Percentiles rank a stretch among this genome's conserved stretches.
Conservation (phyloP, 2,113 vertebrate genomes). For the Suricata suricatta region DNA sequence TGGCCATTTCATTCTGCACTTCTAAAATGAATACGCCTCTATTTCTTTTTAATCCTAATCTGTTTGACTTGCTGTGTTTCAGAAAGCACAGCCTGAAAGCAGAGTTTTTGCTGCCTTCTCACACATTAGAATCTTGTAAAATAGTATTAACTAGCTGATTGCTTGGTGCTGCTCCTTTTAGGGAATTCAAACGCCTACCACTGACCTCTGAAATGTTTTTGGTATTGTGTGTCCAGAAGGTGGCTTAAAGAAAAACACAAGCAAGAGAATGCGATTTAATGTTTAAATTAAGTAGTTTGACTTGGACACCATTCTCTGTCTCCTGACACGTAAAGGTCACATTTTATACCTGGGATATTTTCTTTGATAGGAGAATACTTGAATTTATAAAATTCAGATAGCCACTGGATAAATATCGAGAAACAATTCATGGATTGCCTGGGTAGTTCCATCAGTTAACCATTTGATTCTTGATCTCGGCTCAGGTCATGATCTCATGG, state of each 20-base stretch:
- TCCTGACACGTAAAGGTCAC: constrained; percentile 36
- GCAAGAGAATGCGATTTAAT: constrained; percentile 10
- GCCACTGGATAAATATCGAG: constrained; percentile 33
- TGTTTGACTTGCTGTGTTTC: not conserved
- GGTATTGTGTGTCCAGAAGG: not conserved
- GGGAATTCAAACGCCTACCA: not conserved
- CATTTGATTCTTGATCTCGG: too few relatives aligned
- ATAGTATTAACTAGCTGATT: not conserved
- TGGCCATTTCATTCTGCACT: not conserved
- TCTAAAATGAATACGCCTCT: not conserved
- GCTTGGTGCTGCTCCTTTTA: not conserved
- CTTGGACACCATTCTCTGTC: constrained; percentile 1
- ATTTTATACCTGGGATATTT: constrained; percentile 45
- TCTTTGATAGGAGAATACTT: constrained; percentile 51
- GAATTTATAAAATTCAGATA: constrained; percentile 46
- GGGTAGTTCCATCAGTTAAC: too few relatives aligned
- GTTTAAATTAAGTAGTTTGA: constrained; percentile 54
- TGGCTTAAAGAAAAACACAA: constrained; percentile 22
- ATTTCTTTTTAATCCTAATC: not conserved
- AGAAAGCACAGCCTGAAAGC: constrained; percentile 37
- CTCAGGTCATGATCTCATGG: too few relatives aligned
- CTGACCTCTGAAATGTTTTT: not conserved
- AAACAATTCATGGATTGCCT: constrained; percentile 41
- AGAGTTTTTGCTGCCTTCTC: not conserved
- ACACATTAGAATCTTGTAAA: not conserved